Conservation (phyloP, 2,888 invertebrate genomes). For the Dexiosoma caninum region DNA sequence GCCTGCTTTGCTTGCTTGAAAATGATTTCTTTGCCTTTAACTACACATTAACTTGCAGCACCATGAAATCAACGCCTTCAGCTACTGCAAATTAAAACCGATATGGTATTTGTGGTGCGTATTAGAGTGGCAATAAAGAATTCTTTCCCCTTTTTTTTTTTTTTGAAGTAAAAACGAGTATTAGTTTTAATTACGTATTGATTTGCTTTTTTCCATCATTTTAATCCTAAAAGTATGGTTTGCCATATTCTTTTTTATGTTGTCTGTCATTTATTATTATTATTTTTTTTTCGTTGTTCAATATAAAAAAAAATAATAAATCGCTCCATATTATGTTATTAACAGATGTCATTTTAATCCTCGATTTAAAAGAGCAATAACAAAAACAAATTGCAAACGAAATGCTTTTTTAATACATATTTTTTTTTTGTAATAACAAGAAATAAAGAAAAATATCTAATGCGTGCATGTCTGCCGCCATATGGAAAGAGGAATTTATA, state of each 20-base stretch:
- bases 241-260: not conserved
- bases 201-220: not conserved
- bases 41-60: too few species aligned
- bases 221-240: slow-evolving; percentile 20
- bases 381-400: slow-evolving; percentile 10
- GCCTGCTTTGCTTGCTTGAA: too few species aligned
- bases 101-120: slow-evolving; percentile 17
- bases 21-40: too few species aligned
- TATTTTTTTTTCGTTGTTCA: not conserved
- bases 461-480: too few species aligned
- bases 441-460: not conserved
- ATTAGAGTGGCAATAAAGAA: slow-evolving; percentile 1
- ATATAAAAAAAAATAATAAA: slow-evolving; percentile 5
- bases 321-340: slow-evolving; percentile 37
- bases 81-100: slow-evolving; percentile 8
- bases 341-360: slow-evolving; percentile 48
- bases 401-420: slow-evolving; percentile 8
- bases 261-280: not conserved
- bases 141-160: not conserved
- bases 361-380: not conserved
- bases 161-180: slow-evolving; percentile 1
- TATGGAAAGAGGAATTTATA: not conserved
- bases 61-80: too few species aligned
- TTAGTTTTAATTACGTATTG: slow-evolving; percentile 13
- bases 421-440: not conserved